Evolutionary conservation across 2,888 invertebrate species (phyloP).

Genomic region (Yponomeuta cagnagella): DNA sequence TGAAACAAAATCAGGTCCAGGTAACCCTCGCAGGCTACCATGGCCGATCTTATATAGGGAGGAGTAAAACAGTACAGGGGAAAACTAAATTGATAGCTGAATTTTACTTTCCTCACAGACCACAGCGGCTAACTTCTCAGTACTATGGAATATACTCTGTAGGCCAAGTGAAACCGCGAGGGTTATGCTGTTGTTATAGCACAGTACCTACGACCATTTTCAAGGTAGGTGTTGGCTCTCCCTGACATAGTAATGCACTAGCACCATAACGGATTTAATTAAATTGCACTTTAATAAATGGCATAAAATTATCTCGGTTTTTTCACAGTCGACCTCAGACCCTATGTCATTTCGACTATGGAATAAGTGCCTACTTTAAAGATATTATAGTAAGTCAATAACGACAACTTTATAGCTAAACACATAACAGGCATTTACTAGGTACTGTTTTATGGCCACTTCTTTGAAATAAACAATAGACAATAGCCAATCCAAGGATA

Average conservation of each 20-base stretch:
- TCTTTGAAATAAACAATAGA: conserved; percentile 4
- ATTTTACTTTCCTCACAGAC: too few species aligned
- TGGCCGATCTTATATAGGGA: too few species aligned
- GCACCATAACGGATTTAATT: not conserved
- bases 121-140: not conserved
- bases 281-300: conserved; percentile 2
- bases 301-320: not conserved
- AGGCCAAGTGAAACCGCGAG: not conserved
- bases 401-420: not conserved
- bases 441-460: not conserved
- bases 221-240: not conserved
- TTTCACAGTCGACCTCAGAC: not conserved
- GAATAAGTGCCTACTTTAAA: not conserved
- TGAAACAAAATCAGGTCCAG: not conserved
- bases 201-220: not conserved
- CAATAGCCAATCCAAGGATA: not conserved
- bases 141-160: not conserved
- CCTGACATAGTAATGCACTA: not conserved
- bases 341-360: not conserved
- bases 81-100: too few species aligned
- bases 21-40: not conserved
- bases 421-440: not conserved
- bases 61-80: too few species aligned
- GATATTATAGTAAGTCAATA: not conserved
- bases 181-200: not conserved